phyloP scores from a whole-genome alignment of 2,113 vertebrate genomes.

The Butorides virescens region DNA sequence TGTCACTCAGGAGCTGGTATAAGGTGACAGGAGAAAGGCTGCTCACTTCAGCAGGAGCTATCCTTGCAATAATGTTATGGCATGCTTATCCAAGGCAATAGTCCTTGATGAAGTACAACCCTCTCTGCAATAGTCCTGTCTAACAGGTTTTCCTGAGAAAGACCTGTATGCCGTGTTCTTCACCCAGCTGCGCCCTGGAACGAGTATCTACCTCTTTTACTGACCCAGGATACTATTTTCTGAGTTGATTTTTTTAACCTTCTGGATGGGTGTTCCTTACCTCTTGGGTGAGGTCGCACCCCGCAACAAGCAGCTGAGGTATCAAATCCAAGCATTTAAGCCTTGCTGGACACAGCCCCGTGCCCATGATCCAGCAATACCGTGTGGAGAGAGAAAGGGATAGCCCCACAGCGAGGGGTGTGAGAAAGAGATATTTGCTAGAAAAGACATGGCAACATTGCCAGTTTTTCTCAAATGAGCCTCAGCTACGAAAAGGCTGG shows the following conservation, averaged over 20 bases:
- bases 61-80: not conserved
- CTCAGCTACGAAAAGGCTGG: not conserved
- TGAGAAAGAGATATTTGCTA: not conserved
- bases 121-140: not conserved
- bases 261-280: not conserved
- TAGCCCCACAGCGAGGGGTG: not conserved
- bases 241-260: not conserved
- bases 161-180: accelerated
- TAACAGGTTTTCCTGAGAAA: not conserved
- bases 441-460: not conserved
- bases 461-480: not conserved
- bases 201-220: not conserved
- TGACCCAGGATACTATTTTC: not conserved
- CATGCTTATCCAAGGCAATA: not conserved
- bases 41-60: not conserved
- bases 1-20: not conserved
- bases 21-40: not conserved
- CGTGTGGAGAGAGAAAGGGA: not conserved
- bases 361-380: accelerated
- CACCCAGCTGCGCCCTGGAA: not conserved
- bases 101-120: not conserved
- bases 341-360: not conserved
- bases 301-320: not conserved
- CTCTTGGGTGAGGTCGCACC: not conserved
- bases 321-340: not conserved